Conservation (phyloP, 2,113 vertebrate genomes). For the Nestor notabilis region DNA sequence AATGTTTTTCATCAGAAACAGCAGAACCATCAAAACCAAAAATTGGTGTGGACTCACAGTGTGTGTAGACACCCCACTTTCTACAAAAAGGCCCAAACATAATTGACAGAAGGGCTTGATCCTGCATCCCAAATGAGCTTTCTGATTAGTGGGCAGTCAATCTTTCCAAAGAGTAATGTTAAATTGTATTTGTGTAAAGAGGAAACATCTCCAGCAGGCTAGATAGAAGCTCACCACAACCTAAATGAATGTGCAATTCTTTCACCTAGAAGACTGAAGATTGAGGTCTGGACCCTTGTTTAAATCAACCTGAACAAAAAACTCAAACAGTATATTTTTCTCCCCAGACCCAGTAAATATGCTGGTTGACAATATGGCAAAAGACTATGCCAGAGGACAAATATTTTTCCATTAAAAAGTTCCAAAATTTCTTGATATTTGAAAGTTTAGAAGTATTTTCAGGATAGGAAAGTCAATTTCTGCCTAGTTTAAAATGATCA, state of each 20-base stretch:
- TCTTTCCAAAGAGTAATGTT: neutral
- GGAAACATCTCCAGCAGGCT: neutral
- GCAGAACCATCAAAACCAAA: neutral
- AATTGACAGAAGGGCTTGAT: neutral
- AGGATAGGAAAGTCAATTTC: neutral
- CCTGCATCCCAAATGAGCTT: neutral
- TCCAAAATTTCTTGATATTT: neutral
- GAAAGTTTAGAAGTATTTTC: neutral
- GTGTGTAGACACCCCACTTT: accelerated
- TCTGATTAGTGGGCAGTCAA: neutral
- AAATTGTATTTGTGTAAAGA: neutral
- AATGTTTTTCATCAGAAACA: neutral
- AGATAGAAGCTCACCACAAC: neutral
- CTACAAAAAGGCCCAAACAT: accelerated
- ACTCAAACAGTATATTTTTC: neutral
- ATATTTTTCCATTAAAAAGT: neutral
- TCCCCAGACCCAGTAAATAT: neutral
- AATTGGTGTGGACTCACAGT: neutral
- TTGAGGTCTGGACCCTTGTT: neutral
- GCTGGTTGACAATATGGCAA: neutral
- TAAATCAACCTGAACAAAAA: neutral
- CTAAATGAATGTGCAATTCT: neutral
- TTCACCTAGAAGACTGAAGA: neutral
- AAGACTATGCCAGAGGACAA: neutral
- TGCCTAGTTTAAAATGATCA: neutral